Base-by-base conservation (phyloP, 2,888 invertebrate species). In the Busseola fusca region DNA sequence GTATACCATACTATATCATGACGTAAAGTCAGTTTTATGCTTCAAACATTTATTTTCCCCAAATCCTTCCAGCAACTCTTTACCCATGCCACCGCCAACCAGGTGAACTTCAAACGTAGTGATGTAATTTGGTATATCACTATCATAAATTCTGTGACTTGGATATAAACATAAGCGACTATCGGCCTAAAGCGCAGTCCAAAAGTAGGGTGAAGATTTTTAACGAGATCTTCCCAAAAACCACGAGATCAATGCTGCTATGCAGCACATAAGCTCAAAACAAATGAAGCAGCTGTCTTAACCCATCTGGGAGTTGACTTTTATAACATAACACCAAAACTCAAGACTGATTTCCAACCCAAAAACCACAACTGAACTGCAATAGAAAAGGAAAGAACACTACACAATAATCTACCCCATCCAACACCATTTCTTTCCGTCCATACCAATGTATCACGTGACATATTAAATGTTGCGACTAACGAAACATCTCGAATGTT, bases 401-500 rank as follows among this genome's bases (percentile, higher is more conserved):
- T 45, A 54, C 82, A 78, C 42, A 60, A 73, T 45, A 65, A 27
- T 10, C 7, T 34, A 30, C 54, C 56, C 57, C 45, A 57, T 79
- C 68, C 25, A 68, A 54, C 10, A 45, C 25, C 50, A 67, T 80
- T 80, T 80, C 76, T 80, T 80, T 57, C 48, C 42, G 30, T 56
- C 76, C 73, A 70, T 64, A 72, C 69, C 76, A 66, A 81, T 84
- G 74, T 71, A 76, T 84, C 76, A 79, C 74, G 80, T 86, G 84
- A 84, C 84, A 82, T 79, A 86, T 79, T 84, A 76, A 84, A 84
- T 79, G 84, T 84, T 82, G 74, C 76, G 80, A 79, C 79, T 82
- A 86, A 84, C 82, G 73, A 79, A 84, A 86, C 86, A 82, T 84
- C 83, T 84, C 86, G 84, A 84, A 84, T 79, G 73, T 69, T 84